A percentile compares a stretch with the other conserved stretches of the same genome.
Evolutionary conservation across 92 coral and sea anemone genomes (phyloP).

Genomic region (Plumapathes pennacea): DNA sequence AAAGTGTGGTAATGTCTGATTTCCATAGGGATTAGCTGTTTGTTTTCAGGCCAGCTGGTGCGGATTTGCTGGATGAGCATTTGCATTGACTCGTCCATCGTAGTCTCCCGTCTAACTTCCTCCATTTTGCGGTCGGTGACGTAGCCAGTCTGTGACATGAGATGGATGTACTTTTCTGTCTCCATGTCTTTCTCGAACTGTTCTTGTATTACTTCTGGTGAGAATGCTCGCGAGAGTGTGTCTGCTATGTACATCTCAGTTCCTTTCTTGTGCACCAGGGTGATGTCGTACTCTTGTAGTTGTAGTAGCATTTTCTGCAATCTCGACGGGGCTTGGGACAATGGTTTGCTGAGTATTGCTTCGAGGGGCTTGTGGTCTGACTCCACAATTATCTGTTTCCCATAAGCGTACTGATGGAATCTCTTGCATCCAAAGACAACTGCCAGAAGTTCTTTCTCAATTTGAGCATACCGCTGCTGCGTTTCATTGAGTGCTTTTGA

Average conservation of each 20-base stretch:
- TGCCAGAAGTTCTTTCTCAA: conserved; percentile 14
- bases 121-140: conserved; percentile 45
- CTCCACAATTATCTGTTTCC: conserved; percentile 2
- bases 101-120: conserved; percentile 25
- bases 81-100: conserved; percentile 26
- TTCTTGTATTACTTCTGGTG: conserved; percentile 29
- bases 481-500: conserved; percentile 15
- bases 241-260: conserved; percentile 42
- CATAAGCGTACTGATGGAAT: conserved; percentile 10
- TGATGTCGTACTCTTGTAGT: conserved; percentile 17
- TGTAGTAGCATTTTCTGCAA: conserved; percentile 13
- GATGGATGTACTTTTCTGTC: conserved; percentile 37
- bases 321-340: conserved; percentile 2
- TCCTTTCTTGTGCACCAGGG: conserved; percentile 10
- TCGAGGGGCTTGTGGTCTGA: conserved; percentile 21
- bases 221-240: conserved; percentile 52
- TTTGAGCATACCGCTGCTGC: too few species aligned
- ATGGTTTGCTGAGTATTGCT: too few species aligned
- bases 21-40: conserved; percentile 5
- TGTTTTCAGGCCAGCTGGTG: conserved; percentile 44
- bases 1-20: conserved; percentile 11
- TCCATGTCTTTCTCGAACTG: conserved; percentile 39
- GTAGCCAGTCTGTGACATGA: conserved; percentile 45
- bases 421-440: conserved; percentile 11
- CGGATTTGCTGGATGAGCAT: conserved; percentile 21